These are phyloP conservation scores for Tamias sibiricus DNA, from an alignment of 2,113 vertebrate species.

Conservation along the genomic window DNA sequence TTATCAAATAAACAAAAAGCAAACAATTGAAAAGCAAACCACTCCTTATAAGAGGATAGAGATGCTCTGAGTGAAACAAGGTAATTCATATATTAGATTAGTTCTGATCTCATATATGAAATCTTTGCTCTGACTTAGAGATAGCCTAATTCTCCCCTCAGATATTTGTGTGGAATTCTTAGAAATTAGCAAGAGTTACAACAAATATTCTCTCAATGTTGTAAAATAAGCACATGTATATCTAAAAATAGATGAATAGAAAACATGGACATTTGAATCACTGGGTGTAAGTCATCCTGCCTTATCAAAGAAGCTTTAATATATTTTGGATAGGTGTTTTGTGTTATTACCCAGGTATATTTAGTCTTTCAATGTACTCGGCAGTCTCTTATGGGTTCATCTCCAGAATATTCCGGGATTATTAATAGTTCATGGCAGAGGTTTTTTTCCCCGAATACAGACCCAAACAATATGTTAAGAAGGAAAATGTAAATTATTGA, in stretches of 20 bases:
- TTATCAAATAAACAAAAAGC: constrained; percentile 42
- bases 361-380: not conserved
- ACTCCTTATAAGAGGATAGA: constrained; percentile 30
- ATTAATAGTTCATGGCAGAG: not conserved
- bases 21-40: not conserved
- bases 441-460: not conserved
- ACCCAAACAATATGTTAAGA: not conserved
- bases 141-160: constrained; percentile 36
- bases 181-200: not conserved
- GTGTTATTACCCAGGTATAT: not conserved
- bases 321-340: not conserved
- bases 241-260: constrained; percentile 15
- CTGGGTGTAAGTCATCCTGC: not conserved
- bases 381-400: not conserved
- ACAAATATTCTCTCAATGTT: not conserved
- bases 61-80: constrained; percentile 30
- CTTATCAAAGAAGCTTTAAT: constrained; percentile 18
- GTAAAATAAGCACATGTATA: constrained; percentile 16
- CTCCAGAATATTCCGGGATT: constrained; percentile 26
- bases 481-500: not conserved
- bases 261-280: not conserved
- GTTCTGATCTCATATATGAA: constrained; percentile 42
- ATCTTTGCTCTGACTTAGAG: not conserved
- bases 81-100: constrained; percentile 43
- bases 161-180: not conserved